Base-by-base conservation (phyloP, 2,113 vertebrate species). In the Girardinichthys multiradiatus region DNA sequence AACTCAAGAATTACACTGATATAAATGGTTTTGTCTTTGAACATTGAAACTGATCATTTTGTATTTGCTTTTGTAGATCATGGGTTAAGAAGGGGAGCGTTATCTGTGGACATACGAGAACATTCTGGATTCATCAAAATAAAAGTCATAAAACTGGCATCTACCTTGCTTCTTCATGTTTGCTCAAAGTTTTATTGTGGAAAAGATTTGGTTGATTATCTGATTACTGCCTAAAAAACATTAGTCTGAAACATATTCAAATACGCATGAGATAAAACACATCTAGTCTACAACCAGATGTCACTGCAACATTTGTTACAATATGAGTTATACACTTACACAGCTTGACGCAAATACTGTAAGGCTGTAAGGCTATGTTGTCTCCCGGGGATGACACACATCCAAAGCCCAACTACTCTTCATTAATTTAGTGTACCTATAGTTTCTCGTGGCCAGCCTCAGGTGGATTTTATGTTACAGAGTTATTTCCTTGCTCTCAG, bases 51-150 rank as follows among this genome's bases (percentile, higher is more conserved):
- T 70, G 35, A 64, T 28, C 26, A 27, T 35, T 82, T 73, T 83
- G 37, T 80, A 57, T 17, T 87, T 79, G 19, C 30, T 76, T 77
- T 85, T 33, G 26, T 80, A 93, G 92, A 89, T 93, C 79, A 91
- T 92, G 87, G 89, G 86, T 76, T 93, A 69, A 93, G 83, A 72
- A 57, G 64, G 74, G 64, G 14, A 21, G 30, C 8, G 0, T 79
- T 82, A 81, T 63, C 64, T 65, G 73, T 80, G 84, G 76, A 84
- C 78, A 89, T 64, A 1, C 35, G 33, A 15, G 37, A 73, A 11
- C n/a, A 60, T 19, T 57, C 63, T 57, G 64, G 42, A 86, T 76
- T 77, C n/a, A 29, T 60, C 62, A 67, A 21, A 89, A 85, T 91
- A 91, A 93, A 92, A 70, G 2, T 72, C 37, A 11, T 62, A n/a